These are phyloP conservation scores for Panthera uncia DNA, from an alignment of 2,113 vertebrate genomes.

Conservation along the genomic window DNA sequence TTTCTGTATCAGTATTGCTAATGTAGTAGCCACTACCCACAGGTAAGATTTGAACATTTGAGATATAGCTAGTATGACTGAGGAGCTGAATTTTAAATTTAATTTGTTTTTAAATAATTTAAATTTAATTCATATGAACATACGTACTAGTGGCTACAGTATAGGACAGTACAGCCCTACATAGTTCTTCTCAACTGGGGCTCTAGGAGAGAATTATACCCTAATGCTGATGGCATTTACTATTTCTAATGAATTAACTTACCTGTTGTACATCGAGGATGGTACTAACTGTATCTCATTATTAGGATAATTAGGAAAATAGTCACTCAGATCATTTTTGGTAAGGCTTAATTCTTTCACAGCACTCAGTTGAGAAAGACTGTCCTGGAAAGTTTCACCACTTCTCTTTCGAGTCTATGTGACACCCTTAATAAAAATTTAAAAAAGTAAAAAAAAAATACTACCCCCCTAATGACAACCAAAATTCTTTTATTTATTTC, in stretches of 20 bases:
- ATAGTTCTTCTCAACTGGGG: neutral
- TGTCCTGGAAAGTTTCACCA: neutral
- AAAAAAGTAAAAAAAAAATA: neutral
- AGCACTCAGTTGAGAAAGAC: neutral
- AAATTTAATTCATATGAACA: neutral
- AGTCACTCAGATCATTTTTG: neutral
- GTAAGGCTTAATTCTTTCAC: neutral
- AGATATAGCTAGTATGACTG: neutral
- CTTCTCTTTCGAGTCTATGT: neutral
- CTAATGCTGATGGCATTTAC: neutral
- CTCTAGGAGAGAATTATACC: neutral
- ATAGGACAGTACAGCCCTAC: neutral
- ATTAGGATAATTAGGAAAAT: neutral
- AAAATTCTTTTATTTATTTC: neutral
- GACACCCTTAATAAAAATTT: neutral
- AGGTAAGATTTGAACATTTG: neutral
- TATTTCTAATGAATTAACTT: neutral
- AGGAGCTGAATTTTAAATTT: neutral
- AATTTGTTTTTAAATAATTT: neutral
- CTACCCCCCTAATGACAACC: neutral
- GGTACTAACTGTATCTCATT: neutral
- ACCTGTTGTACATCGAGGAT: neutral
- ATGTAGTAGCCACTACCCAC: neutral
- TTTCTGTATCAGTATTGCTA: neutral
- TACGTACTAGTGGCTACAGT: neutral